phyloP scores from a whole-genome alignment of 1,140 invertebrate genomes.

The Mizuhopecten yessoensis region DNA sequence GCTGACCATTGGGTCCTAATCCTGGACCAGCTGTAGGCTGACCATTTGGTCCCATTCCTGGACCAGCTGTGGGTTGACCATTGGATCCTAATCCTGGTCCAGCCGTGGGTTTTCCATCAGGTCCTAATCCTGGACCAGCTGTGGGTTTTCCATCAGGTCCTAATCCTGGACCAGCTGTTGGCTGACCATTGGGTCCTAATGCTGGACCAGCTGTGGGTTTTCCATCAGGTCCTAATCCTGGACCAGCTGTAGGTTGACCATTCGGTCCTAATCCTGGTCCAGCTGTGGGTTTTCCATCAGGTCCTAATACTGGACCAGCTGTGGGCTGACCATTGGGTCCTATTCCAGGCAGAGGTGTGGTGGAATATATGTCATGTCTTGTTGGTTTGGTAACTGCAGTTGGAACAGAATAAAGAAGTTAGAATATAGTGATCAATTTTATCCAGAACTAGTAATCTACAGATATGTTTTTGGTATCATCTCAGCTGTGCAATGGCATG shows the following conservation, averaged over 20 bases:
- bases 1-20: constrained; percentile 46
- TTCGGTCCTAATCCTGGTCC: not conserved
- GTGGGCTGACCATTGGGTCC: constrained; percentile 36
- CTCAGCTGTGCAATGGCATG: not conserved
- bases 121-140: not conserved
- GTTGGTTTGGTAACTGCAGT: not conserved
- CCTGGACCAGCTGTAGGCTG: constrained; percentile 47
- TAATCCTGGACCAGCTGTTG: constrained; percentile 29
- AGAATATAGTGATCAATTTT: not conserved
- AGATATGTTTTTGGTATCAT: not conserved
- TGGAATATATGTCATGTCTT: not conserved
- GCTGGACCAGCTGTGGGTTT: not conserved
- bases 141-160: constrained; percentile 44
- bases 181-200: not conserved
- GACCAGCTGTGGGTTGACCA: constrained; percentile 43
- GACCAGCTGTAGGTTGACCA: constrained; percentile 52
- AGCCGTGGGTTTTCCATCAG: not conserved
- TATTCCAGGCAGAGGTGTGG: not conserved
- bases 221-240: constrained; percentile 54
- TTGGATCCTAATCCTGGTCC: constrained; percentile 15
- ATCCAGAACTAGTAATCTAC: too few relatives aligned
- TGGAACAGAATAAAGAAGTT: not conserved
- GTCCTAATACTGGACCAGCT: constrained; percentile 1
- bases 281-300: not conserved
- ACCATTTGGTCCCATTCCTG: constrained; percentile 40